Evolutionary conservation across 1,140 invertebrate species (phyloP), one percentile per base, ranked within the genome.

Genomic region (Odontomachus brunneus): DNA sequence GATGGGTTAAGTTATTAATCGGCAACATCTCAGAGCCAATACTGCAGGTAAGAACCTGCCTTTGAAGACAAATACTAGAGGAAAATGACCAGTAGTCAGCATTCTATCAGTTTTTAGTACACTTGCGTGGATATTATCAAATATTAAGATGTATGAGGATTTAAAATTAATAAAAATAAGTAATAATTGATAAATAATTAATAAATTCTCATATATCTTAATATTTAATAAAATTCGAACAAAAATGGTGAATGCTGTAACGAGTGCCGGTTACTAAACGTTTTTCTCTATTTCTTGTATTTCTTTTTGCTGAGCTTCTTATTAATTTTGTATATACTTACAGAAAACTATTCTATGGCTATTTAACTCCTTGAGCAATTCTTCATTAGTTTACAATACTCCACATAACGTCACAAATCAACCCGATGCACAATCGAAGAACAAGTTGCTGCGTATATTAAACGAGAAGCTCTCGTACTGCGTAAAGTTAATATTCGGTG

Each of bases 1-100:
- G 91, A 82, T 93, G 92, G 91, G 88, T 84, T 5, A 94, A 94
- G 83, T 85, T 92, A 71, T 62, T 94, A 1, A 85, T 93, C 80
- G 93, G 93, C 60, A 92, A 89, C 55, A 63, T 92, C 33, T 91
- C 91, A 15, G 93, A 94, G 82, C 85, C 92, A 38, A 49, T 92
- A 24, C 88, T 94, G 72, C 88, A 91, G 78, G 91, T 93, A 83
- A n/a, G 82, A 73, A 48, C 69, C 81, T 74, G 29, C 59, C 0
- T 59, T 59, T 69, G 7, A 3, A 59, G 22, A 44, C 63, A 15
- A 48, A 72, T 63, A 57, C 26, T 53, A 82, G n/a, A n/a, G n/a
- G n/a, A n/a, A n/a, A n/a, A n/a, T n/a, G n/a, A n/a, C n/a, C n/a
- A n/a, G n/a, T n/a, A n/a, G n/a, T n/a, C n/a, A n/a, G n/a, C n/a